These are phyloP conservation scores for Plectropomus leopardus DNA, from an alignment of 2,113 vertebrate genomes.

Conservation along the genomic window DNA sequence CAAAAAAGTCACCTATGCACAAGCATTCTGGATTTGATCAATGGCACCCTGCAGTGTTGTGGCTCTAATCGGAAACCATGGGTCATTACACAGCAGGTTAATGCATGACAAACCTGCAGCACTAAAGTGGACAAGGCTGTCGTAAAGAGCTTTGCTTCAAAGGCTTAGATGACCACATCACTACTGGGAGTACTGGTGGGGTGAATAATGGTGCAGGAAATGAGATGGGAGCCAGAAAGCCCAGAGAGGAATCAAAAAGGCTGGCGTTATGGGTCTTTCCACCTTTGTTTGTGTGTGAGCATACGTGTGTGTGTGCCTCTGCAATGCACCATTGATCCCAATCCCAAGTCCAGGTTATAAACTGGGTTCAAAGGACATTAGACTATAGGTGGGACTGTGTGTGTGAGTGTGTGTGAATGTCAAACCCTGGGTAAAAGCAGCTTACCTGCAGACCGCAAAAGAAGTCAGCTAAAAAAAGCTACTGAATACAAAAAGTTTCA, in stretches of 20 bases:
- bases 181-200: conserved; percentile 35
- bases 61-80: neutral
- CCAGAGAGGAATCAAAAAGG: conserved; percentile 26
- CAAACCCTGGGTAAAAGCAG: conserved; percentile 2
- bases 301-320: conserved; percentile 23
- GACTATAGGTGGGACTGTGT: neutral
- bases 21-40: conserved; percentile 15
- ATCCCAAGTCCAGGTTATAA: conserved; percentile 50
- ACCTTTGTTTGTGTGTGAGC: conserved; percentile 4
- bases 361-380: conserved; percentile 21
- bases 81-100: conserved; percentile 23
- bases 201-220: conserved; percentile 7
- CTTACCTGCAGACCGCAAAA: conserved; percentile 7
- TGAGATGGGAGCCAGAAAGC: neutral
- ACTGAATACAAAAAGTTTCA: neutral
- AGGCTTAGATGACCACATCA: conserved; percentile 35
- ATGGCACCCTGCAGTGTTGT: neutral
- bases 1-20: conserved; percentile 1
- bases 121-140: neutral
- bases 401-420: neutral
- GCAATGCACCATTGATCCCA: conserved; percentile 48
- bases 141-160: conserved; percentile 51
- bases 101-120: conserved; percentile 12
- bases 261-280: conserved; percentile 9
- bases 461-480: neutral